Evolutionary conservation across 2,888 invertebrate species (phyloP), one percentile per base, ranked within the genome.

Genomic region (Zygaena filipendulae): DNA sequence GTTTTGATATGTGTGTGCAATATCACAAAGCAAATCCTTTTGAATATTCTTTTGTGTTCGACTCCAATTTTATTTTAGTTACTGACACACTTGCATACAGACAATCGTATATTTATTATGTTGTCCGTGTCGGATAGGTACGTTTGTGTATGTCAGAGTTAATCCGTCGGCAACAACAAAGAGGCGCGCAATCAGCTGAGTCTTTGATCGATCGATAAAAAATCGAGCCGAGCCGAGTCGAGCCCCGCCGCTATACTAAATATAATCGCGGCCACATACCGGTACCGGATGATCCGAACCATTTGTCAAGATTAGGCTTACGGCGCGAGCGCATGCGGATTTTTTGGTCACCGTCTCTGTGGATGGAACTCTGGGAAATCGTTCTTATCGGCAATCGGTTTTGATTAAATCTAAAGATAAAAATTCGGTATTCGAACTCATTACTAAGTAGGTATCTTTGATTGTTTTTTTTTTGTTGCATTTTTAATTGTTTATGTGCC

Each of bases 241-340:
- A 58, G 59, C 66, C 67, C 67, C 61, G 69, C 67, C n/a, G n/a
- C n/a, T n/a, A n/a, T n/a, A n/a, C n/a, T n/a, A n/a, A n/a, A n/a
- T n/a, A n/a, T 62, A 64, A 57, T 48, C 57, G 52, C 48, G 59
- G 52, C 55, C 52, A 53, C 45, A 49, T 47, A 36, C 49, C 40
- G 48, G 49, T 46, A 48, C 38, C 52, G 74, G 77, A 77, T 79
- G 56, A 77, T 75, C 79, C 58, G 45, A 33, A 59, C 66, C 72
- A 77, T 79, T 79, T 77, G 75, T 79, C 77, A 77, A 66, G 74
- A 77, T 77, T 72, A 75, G 53, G 58, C 61, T 61, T 59, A 62
- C 53, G 47, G 36, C 39, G 45, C 50, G 49, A 47, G 36, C 33
- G 28, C 30, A 30, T 30, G 30, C 32, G 33, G 31, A 33, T 33